These are phyloP conservation scores for Agelastica alni DNA, from an alignment of 2,888 invertebrate genomes.

Conservation along the genomic window DNA sequence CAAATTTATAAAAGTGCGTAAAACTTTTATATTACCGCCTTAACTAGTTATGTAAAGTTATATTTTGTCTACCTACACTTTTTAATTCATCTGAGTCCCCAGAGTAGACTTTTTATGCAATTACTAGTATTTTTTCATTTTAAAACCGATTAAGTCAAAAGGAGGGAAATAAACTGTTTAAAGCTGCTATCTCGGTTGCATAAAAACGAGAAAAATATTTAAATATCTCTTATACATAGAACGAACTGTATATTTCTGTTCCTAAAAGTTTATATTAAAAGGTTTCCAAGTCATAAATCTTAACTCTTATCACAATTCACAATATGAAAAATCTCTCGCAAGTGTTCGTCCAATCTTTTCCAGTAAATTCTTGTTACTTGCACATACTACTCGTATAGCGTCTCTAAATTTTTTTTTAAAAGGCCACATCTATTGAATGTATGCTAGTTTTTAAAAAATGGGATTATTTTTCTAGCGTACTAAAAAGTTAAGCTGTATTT, in stretches of 20 bases:
- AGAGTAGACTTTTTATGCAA: too few relatives aligned
- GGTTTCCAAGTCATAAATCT: conserved; percentile 34
- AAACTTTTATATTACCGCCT: too few relatives aligned
- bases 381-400: too few relatives aligned
- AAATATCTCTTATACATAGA: not conserved
- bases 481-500: too few relatives aligned
- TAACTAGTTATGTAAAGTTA: too few relatives aligned
- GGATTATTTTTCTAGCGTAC: too few relatives aligned
- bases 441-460: too few relatives aligned
- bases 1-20: too few relatives aligned
- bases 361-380: conserved; percentile 36
- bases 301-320: conserved; percentile 36
- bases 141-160: not conserved
- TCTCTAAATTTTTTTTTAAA: not conserved
- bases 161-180: not conserved
- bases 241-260: conserved; percentile 15
- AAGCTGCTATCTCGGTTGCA: not conserved
- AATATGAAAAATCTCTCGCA: conserved; percentile 35
- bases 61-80: too few relatives aligned
- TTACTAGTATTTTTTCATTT: not conserved
- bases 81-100: too few relatives aligned
- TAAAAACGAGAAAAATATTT: not conserved
- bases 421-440: too few relatives aligned
- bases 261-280: conserved; percentile 35
- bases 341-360: conserved; percentile 35